Evolutionary conservation across 2,797 vertebrate genomes (phyloP), one percentile per base, ranked within the genome.

Genomic region (Crypturellus tataupa): DNA sequence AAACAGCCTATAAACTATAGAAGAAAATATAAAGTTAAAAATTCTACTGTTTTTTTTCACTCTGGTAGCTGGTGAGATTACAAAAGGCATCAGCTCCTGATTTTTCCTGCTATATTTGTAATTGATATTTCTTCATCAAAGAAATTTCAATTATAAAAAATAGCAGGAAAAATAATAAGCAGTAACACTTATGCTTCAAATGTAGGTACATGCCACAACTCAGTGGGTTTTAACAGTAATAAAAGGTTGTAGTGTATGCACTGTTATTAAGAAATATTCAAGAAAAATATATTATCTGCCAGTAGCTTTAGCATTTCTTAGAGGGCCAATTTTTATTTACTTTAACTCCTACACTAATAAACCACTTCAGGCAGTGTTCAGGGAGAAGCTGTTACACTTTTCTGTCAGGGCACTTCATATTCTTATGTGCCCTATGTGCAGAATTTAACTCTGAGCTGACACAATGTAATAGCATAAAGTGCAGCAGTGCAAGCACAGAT

Each of bases 401-500:
- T 44, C 49, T 63, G 53, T 67, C 58, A 51, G 37, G 75, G 8
- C 25, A 55, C 9, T 78, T 29, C 13, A 12, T 40, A 37, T 51
- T 80, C 35, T 71, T 15, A 4, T 31, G 25, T 39, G n/a, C 12
- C 55, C 80, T 75, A 67, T 39, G 65, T 51, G 63, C 35, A 49
- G 49, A 80, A 55, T 44, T 62, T 29, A n/a, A 23, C 51, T 78
- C 33, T 42, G 23, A 39, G 53, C 51, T 5, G 39, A 15, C 21
- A 27, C 46, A 35, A 19, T 83, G 51, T 20, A 91, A 20, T 3
- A 27, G 44, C 0, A 0, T 1, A 12, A 33, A 2, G 0, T 14
- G 53, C 40, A 68, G 8, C 58, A 7, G 40, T 24, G 15, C 35
- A 29, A 1, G 0, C 59, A 65, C 65, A 65, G 53, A 68, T 63